Evolutionary conservation across 1,140 invertebrate genomes (phyloP), one percentile per base, ranked within the genome.

Genomic region (Leptopilina clavipes): DNA sequence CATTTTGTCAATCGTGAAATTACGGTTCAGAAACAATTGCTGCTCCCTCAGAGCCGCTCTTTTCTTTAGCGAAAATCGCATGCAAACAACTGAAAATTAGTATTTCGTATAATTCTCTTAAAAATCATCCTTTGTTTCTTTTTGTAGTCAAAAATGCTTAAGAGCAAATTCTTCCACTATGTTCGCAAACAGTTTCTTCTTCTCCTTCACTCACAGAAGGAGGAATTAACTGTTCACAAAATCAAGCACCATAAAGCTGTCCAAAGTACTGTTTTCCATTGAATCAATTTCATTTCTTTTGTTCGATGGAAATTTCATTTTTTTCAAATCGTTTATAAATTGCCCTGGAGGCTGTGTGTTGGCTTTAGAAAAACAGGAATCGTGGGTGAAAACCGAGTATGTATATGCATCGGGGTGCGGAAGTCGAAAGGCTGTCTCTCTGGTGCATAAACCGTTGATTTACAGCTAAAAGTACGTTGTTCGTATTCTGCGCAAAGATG

Each of bases 391-490:
- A 79, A 81, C 18, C 17, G 11, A 70, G 74, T 40, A 40, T 40
- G 6, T 40, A 40, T 40, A 40, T 7, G 9, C 37, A 40, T 31
- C 72, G 72, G 74, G 56, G 77, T 73, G 81, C 85, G 86, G 85
- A 87, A 86, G 85, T 79, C 72, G 56, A 76, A 70, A 70, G 72
- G 45, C 77, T 71, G 43, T 76, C 78, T 74, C 72, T 71, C 37
- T 40, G 37, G 76, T 81, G 83, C 83, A 85, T 88, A 88, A 86
- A 82, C 79, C 83, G 79, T 81, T 89, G 87, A 89, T 89, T 89
- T 89, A 89, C 83, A 81, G 73, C 83, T 81, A 85, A 83, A 85
- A 86, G 85, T 78, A 82, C 76, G 82, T 81, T 73, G 70, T 77
- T 76, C 70, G 76, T 79, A 82, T 81, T 82, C 77, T 74, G 78